Conservation (phyloP, 2,113 vertebrate species). For the Nycticebus coucang region DNA sequence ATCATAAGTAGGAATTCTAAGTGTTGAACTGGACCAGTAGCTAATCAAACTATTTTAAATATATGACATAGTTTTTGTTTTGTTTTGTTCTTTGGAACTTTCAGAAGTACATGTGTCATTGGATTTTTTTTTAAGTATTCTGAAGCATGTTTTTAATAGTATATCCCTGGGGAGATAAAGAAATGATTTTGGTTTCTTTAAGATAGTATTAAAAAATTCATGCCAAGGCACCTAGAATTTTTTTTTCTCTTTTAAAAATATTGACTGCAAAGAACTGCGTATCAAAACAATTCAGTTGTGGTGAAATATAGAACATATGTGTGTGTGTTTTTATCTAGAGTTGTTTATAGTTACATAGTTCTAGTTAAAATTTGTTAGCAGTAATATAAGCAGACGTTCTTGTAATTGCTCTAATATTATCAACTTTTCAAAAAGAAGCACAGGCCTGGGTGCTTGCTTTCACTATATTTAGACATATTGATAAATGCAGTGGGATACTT, state of each 20-base stretch:
- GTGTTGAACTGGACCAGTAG: neutral
- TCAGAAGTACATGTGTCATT: constrained; percentile 3
- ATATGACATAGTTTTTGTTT: neutral
- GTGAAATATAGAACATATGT: neutral
- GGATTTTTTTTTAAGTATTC: neutral
- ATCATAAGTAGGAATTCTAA: constrained; percentile 37
- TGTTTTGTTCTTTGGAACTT: neutral
- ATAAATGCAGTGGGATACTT: constrained; percentile 25
- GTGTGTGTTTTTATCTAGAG: neutral
- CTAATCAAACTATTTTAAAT: constrained; percentile 24
- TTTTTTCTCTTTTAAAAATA: constrained; percentile 46
- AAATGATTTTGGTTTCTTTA: constrained; percentile 16
- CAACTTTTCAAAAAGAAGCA: constrained; percentile 15
- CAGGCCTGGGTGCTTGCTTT: neutral
- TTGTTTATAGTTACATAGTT: constrained; percentile 8
- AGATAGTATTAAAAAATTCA: constrained; percentile 49
- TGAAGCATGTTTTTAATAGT: neutral
- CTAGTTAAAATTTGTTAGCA: constrained; percentile 43
- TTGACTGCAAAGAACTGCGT: neutral
- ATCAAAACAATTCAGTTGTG: constrained; percentile 22
- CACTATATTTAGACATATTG: constrained; percentile 28
- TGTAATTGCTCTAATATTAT: constrained; percentile 34
- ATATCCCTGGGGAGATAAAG: neutral
- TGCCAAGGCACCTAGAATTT: neutral
- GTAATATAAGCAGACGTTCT: neutral